Base-by-base conservation (phyloP, 2,888 invertebrate genomes). In the Diaphora mendica region DNA sequence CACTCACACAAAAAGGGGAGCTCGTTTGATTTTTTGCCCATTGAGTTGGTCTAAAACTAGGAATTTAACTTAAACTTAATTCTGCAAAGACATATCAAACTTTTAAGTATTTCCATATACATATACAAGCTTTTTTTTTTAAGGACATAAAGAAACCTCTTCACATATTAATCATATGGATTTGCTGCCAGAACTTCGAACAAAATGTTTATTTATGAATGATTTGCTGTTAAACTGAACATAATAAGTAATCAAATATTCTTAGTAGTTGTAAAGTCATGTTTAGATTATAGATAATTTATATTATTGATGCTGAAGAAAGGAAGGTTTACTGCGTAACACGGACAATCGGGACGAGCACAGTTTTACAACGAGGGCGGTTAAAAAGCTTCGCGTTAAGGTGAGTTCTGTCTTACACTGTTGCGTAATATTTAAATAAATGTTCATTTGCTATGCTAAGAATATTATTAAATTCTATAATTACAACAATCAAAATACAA, bases 321-420 rank as follows among this genome's bases (percentile, higher is more conserved):
- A 89, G 91, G 90, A 83, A 86, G 88, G 88, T 91, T 94, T 94
- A 94, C 93, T 91, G 94, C 94, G 95, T 95, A 95, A 95, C 93
- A 91, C 94, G 94, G 94, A 95, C 94, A 93, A 94, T 93, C 90
- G 91, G 89, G 89, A 91, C 89, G 91, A 90, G 89, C 87, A 86
- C 87, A 90, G 89, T 92, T 95, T 95, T 95, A 95, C 94, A 92
- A 91, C 93, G 86, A 91, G 92, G 92, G 93, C 92, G 93, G 92
- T 92, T 94, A 93, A 94, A 92, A 93, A 93, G 94, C 90, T 90
- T 90, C 90, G 91, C 86, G 91, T 92, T 92, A 93, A 91, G 87
- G 85, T 83, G 89, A 85, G 75, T 64, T 8, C 80, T 39, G 79
- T 64, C 44, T 91, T 77, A 93, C 92, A 94, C 89, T 81, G 90